Percentiles rank a stretch among this genome's conserved stretches.
Evolutionary conservation across 2,888 invertebrate genomes (phyloP).

Genomic region (Agrochola lychnidis): DNA sequence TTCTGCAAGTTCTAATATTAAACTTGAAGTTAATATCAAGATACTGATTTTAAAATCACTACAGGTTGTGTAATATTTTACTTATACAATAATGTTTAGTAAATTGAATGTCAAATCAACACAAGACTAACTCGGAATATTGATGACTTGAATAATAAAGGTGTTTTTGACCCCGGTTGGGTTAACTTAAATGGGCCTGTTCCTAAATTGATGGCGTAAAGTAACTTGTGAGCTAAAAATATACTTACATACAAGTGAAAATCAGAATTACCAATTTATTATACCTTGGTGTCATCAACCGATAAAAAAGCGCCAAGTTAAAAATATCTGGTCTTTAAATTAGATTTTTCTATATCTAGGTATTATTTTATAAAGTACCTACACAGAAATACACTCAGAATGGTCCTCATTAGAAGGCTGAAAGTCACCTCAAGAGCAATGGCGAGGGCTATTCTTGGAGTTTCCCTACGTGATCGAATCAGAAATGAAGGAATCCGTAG

Average conservation of each 20-base stretch:
- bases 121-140: conserved; percentile 9
- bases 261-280: background rate
- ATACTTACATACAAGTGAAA: background rate
- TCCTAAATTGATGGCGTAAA: background rate
- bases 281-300: background rate
- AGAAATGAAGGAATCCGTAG: too few relatives aligned
- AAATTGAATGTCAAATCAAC: conserved; percentile 13
- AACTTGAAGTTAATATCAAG: background rate
- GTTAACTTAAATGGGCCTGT: conserved; percentile 15
- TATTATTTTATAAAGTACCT: background rate
- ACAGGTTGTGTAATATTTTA: background rate
- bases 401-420: too few relatives aligned
- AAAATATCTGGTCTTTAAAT: background rate
- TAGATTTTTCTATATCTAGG: background rate
- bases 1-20: background rate
- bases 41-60: background rate
- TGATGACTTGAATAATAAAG: conserved; percentile 21
- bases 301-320: background rate
- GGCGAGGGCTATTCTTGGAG: too few relatives aligned
- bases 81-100: background rate
- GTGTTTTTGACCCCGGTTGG: conserved; percentile 15
- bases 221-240: background rate
- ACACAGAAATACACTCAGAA: too few relatives aligned
- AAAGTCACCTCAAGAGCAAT: too few relatives aligned
- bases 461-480: too few relatives aligned